Evolutionary conservation across 2,888 invertebrate species (phyloP), one percentile per base, ranked within the genome.

Genomic region (Callyntrura sp.): DNA sequence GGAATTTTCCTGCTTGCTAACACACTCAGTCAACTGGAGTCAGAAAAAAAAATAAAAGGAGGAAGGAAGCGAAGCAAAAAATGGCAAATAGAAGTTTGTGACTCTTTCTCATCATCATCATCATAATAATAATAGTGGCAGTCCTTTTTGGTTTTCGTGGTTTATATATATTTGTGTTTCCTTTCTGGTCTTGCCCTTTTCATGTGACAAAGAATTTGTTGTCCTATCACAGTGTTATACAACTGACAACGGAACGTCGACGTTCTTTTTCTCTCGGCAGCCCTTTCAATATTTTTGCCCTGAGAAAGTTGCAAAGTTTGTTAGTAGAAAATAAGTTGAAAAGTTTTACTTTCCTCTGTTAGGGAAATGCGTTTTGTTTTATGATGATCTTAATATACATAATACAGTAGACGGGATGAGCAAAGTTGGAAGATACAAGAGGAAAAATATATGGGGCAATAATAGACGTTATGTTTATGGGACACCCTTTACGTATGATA

Each of bases 81-180:
- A 85, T 60, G 85, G 85, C 62, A 87, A 87, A 87, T 62, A 83
- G 48, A 83, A 83, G 68, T 51, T 83, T 79, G 57, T 79, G 79
- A 79, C 57, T 79, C 51, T 28, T 79, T 60, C 17, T 60, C 79
- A 60, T 79, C 79, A 55, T 79, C 35, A 79, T 79, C 20, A 83
- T 83, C 65, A 83, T 83, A 48, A 51, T 60, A 17, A 83, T 83
- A 65, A 65, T 83, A 25, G 25, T 35, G 9, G 20, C 35, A 12
- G 57, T 57, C 57, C 48, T 28, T 60, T 60, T 82, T 48, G 1
- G 82, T 17, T 82, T 82, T 62, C 14, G 82, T 65, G 82, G 82
- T 82, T 82, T 82, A 62, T 65, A 65, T 65, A 62, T 48, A 82
- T 65, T 82, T 62, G 25, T 48, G 82, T 14, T n/a, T 65, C 43